Base-by-base conservation (phyloP, 2,888 invertebrate species). In the Hecatera dysodea region DNA sequence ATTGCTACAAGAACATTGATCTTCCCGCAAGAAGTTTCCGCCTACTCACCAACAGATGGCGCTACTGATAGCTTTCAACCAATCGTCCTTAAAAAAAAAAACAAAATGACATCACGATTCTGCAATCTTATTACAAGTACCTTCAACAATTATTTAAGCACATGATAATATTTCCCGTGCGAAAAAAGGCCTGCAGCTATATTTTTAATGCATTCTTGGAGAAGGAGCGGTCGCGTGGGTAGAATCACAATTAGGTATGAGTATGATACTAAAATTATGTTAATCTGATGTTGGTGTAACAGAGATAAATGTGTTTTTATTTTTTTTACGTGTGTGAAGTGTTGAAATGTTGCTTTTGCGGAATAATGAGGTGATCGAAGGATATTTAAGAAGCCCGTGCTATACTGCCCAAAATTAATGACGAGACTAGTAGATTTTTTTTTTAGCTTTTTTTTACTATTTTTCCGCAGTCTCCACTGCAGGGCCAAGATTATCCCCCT, bases 141-240 rank as follows among this genome's bases (percentile, higher is more conserved):
- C 84, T 87, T 88, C 87, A 85, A 85, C 90, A 89, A 91, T 90
- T 89, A 91, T 90, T 91, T 89, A 90, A 88, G 85, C 80, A 79
- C 86, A 88, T 86, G 81, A 86, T 90, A 90, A 90, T 90, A 91
- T 91, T 90, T 90, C 89, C 88, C 90, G 86, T 90, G 91, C 90
- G 89, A 93, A 93, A 91, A 91, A 92, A 91, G 88, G 88, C 86
- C 82, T 90, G 89, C 86, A 87, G 88, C 88, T 86, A 91, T 91
- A 92, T 91, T 61, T 92, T 93, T 91, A 90, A 92, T 90, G 92
- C 91, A 91, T 93, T 93, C 92, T 90, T 85, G 88, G 89, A 93
- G 90, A 83, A 90, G 89, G 88, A 88, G 87, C 76, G 86, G 80
- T 76, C 66, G 89, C 92, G 93, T 92, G 93, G 92, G 92, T 66